Conservation (phyloP, 2,797 vertebrate genomes). For the Phoxinus dragarum region DNA sequence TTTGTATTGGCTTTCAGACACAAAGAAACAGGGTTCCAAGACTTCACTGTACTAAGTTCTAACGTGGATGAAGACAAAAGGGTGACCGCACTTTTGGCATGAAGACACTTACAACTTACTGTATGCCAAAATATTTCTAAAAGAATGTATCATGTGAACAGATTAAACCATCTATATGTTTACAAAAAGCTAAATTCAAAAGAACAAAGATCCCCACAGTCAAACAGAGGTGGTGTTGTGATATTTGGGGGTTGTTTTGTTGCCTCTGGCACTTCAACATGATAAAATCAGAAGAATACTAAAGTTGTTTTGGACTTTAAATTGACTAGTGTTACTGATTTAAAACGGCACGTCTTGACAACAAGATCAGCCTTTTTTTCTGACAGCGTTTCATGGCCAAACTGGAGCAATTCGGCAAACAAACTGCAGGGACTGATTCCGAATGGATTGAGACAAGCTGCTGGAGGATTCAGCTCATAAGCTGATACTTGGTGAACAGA, state of each 20-base stretch:
- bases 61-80: background rate
- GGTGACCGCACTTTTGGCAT: background rate
- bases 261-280: conserved; percentile 40
- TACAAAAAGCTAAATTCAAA: background rate
- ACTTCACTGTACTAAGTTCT: background rate
- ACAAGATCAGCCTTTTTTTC: background rate
- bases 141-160: background rate
- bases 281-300: conserved; percentile 14
- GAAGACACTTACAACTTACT: background rate
- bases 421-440: conserved; percentile 11
- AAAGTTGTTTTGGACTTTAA: background rate
- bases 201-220: background rate
- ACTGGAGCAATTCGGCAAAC: background rate
- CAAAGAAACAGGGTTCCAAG: background rate
- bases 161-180: background rate
- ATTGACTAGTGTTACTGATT: background rate
- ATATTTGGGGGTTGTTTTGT: background rate
- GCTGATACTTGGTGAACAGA: conserved; percentile 42
- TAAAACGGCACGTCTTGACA: background rate
- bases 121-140: background rate
- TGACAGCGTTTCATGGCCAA: conserved; percentile 3
- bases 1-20: background rate
- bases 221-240: background rate
- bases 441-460: conserved; percentile 26
- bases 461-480: conserved; percentile 35